Base-by-base conservation (phyloP, 92 coral and sea anemone species). In the Palythoa grandiflora region DNA sequence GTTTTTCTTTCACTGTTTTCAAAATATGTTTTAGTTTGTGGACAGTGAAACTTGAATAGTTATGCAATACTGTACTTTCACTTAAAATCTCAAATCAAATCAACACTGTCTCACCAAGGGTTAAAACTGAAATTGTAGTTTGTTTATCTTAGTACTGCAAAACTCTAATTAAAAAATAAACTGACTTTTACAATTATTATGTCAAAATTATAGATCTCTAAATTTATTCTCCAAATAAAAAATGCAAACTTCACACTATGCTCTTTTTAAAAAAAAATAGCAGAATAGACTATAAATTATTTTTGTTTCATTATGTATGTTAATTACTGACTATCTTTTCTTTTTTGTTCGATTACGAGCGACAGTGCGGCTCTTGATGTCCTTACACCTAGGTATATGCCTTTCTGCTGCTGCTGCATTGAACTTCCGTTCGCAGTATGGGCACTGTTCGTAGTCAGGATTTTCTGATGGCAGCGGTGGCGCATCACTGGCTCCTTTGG, bases 301-400 rank as follows among this genome's bases (percentile, higher is more conserved):
- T 5, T 16, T 61, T 6, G 37, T 59, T 19, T 59, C 14, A 38
- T n/a, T 80, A 21, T 6, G 1, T 57, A 53, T 59, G 65, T 21
- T 21, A 70, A 36, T 12, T 9, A 36, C 21, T 35, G 12, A 89
- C 37, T 68, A 89, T 84, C 90, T 78, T 71, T 87, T 91, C 79
- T 52, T 92, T 19, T 91, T 93, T 50, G 89, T 91, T 65, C 90
- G 91, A 28, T 28, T 0, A 28, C 28, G 28, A 37, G 95, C 93
- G 5, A 93, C 91, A 77, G 95, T 95, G 20, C 97, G 90, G 17
- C 98, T 93, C 73, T 93, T 95, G 3, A 93, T 96, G 74, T 96
- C 98, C 91, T 96, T 96, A 91, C 98, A 96, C 72, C 96, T 90
- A 75, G 98, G 98, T 15, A 96, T 96, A 53, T 96, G 98, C 19